phyloP scores from a whole-genome alignment of 2,113 vertebrate species.

The Mesitornis unicolor region DNA sequence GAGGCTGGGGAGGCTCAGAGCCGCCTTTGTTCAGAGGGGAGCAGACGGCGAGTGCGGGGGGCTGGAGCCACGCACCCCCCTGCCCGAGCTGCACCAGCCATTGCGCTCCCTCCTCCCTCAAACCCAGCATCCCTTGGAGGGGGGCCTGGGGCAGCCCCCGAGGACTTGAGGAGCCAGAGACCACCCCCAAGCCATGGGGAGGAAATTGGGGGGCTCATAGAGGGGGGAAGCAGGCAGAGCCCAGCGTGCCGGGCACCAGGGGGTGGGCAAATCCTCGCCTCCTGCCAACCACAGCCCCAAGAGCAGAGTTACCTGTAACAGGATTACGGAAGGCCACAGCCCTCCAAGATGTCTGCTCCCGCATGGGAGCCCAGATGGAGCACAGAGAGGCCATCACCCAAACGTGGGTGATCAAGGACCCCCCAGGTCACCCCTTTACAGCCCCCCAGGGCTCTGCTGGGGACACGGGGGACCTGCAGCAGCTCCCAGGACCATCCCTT shows the following conservation, averaged over 20 bases:
- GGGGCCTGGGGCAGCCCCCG: fast-evolving
- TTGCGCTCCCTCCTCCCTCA: neutral
- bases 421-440: neutral
- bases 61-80: neutral
- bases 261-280: neutral
- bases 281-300: neutral
- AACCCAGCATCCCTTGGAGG: fast-evolving
- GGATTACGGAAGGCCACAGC: neutral
- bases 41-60: neutral
- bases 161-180: fast-evolving
- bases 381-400: fast-evolving
- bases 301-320: neutral
- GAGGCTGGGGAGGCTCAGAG: conserved; percentile 42
- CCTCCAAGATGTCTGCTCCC: neutral
- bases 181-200: fast-evolving
- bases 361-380: neutral
- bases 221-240: neutral
- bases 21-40: neutral
- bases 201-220: neutral
- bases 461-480: fast-evolving
- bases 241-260: fast-evolving
- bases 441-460: neutral
- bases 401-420: fast-evolving
- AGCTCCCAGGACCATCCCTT: neutral
- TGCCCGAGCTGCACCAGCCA: neutral